These are phyloP conservation scores for Epicauta chinensis DNA, from an alignment of 1,140 invertebrate genomes.

Conservation along the genomic window DNA sequence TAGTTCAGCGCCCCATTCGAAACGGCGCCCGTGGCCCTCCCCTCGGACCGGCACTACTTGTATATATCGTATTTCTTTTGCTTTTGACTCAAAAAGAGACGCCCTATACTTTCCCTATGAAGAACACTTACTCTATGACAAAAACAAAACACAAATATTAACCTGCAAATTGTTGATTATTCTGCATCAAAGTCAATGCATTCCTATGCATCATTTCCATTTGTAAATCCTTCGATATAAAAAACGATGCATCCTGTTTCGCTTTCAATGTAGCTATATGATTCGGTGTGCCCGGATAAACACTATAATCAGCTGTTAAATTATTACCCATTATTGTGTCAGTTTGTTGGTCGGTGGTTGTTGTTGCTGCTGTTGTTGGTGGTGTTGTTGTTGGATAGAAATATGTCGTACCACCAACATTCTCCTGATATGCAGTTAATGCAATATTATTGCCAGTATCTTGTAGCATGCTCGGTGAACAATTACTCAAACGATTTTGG, in stretches of 20 bases:
- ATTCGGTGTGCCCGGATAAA: constrained; percentile 62
- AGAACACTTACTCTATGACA: constrained; percentile 36
- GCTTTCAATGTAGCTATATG: constrained; percentile 50
- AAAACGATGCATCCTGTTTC: constrained; percentile 55
- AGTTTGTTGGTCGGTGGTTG: constrained; percentile 5
- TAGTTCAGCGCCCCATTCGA: too few relatives aligned
- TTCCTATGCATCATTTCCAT: constrained; percentile 72
- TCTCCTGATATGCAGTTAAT: constrained; percentile 63
- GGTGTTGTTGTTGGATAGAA: constrained; percentile 63
- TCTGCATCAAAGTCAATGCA: constrained; percentile 62
- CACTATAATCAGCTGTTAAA: constrained; percentile 43
- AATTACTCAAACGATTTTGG: constrained; percentile 22
- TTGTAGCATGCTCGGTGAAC: constrained; percentile 33
- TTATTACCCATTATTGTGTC: constrained; percentile 19
- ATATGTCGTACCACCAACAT: constrained; percentile 90
- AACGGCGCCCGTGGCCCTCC: too few relatives aligned
- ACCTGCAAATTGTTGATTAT: constrained; percentile 60
- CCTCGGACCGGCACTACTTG: too few relatives aligned
- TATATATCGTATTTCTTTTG: too few relatives aligned
- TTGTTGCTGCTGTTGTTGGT: constrained; percentile 13
- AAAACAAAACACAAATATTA: constrained; percentile 7
- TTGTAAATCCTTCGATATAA: constrained; percentile 69
- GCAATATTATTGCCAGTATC: constrained; percentile 43
- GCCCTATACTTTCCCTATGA: too few relatives aligned
- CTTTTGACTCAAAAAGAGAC: too few relatives aligned